Conservation (phyloP, 2,113 vertebrate species). For the Rhea americana region DNA sequence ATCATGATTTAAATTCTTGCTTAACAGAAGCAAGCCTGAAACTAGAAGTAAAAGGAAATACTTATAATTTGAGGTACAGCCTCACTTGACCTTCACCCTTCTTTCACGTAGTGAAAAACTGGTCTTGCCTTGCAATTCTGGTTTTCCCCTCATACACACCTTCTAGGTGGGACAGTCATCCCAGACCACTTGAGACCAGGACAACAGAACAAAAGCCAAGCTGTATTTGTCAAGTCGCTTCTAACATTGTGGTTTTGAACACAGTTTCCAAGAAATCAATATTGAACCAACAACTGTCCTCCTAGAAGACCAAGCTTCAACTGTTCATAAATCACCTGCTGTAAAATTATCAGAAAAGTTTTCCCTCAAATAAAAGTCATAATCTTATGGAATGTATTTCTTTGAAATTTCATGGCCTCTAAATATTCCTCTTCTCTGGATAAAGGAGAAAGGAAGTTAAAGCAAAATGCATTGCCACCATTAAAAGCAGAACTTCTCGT, state of each 20-base stretch:
- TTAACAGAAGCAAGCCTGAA: not conserved
- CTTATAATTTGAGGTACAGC: not conserved
- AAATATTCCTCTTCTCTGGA: not conserved
- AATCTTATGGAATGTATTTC: not conserved
- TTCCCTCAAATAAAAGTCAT: not conserved
- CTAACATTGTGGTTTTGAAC: not conserved
- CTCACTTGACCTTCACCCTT: not conserved
- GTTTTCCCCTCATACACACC: rapidly evolving
- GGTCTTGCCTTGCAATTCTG: not conserved
- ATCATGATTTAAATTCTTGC: not conserved
- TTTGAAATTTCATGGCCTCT: not conserved
- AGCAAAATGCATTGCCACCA: not conserved
- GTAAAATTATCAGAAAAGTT: not conserved
- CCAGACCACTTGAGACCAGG: not conserved
- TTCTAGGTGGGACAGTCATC: not conserved
- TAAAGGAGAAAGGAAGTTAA: not conserved
- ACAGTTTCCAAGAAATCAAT: not conserved
- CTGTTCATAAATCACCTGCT: not conserved
- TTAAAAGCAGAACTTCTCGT: not conserved
- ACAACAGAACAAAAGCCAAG: not conserved
- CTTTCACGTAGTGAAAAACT: not conserved
- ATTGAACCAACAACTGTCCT: not conserved
- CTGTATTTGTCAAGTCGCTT: not conserved
- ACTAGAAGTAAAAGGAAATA: not conserved
- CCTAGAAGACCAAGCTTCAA: not conserved